Evolutionary conservation across 2,888 invertebrate genomes (phyloP).

Genomic region (Diachrysia chrysitis): DNA sequence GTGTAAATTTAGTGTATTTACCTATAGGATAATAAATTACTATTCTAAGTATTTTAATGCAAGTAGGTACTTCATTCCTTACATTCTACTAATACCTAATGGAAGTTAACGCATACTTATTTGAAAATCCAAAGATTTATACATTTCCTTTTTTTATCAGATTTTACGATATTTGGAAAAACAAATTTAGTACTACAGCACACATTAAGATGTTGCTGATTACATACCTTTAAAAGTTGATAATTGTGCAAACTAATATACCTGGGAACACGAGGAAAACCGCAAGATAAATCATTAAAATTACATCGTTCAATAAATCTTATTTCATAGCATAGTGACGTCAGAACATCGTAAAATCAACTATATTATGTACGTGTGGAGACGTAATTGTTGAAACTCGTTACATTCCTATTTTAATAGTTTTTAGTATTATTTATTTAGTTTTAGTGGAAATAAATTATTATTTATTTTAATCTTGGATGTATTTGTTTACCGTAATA

Average conservation of each 20-base stretch:
- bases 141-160: no score
- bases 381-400: slow-evolving; percentile 31
- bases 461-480: not conserved
- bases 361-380: slow-evolving; percentile 36
- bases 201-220: not conserved
- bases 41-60: no score
- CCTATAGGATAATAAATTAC: no score
- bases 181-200: no score
- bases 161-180: no score
- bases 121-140: no score
- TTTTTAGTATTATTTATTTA: slow-evolving; percentile 15
- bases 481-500: not conserved
- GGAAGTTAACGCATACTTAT: no score
- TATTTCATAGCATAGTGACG: slow-evolving; percentile 64
- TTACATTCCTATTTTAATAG: slow-evolving; percentile 18
- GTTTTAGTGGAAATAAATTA: slow-evolving; percentile 5
- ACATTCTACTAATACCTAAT: no score
- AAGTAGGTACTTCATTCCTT: no score
- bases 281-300: slow-evolving; percentile 65
- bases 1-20: no score
- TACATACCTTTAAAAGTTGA: not conserved
- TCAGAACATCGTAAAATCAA: slow-evolving; percentile 56
- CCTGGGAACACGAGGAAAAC: slow-evolving; percentile 64
- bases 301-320: slow-evolving; percentile 62
- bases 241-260: slow-evolving; percentile 12